phyloP scores from a whole-genome alignment of 2,113 vertebrate species.

The Otis tarda region DNA sequence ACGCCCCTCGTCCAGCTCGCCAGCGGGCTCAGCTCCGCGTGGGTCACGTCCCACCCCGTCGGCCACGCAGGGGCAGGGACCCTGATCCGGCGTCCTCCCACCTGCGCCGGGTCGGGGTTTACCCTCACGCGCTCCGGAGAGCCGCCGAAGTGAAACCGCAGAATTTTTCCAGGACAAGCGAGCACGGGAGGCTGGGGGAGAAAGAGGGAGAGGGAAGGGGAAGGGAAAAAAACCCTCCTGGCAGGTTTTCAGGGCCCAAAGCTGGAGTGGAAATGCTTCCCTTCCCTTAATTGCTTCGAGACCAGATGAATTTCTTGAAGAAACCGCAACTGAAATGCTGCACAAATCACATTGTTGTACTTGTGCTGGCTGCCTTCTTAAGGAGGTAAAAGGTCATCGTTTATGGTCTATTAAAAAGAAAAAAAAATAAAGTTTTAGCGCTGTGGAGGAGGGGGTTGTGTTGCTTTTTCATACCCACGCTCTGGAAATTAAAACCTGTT shows the following conservation, averaged over 20 bases:
- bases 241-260: slow-evolving; percentile 43
- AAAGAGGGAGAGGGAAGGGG: neutral
- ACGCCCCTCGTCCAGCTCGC: accelerated
- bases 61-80: neutral
- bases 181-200: neutral
- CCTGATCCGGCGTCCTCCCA: neutral
- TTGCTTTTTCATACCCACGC: neutral
- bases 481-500: slow-evolving; percentile 48
- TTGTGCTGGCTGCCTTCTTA: slow-evolving; percentile 42
- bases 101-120: neutral
- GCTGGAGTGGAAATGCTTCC: slow-evolving; percentile 56
- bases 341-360: slow-evolving; percentile 45
- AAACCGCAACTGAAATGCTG: slow-evolving; percentile 42
- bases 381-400: slow-evolving; percentile 58
- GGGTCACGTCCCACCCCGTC: neutral
- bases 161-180: neutral
- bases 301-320: slow-evolving; percentile 59
- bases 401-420: neutral
- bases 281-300: slow-evolving; percentile 43
- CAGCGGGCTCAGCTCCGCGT: accelerated
- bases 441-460: neutral
- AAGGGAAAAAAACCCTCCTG: neutral
- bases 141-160: neutral
- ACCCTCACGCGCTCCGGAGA: accelerated
- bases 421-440: neutral